Evolutionary conservation across 1,140 invertebrate genomes (phyloP).

Genomic region (Laupala kohalensis): DNA sequence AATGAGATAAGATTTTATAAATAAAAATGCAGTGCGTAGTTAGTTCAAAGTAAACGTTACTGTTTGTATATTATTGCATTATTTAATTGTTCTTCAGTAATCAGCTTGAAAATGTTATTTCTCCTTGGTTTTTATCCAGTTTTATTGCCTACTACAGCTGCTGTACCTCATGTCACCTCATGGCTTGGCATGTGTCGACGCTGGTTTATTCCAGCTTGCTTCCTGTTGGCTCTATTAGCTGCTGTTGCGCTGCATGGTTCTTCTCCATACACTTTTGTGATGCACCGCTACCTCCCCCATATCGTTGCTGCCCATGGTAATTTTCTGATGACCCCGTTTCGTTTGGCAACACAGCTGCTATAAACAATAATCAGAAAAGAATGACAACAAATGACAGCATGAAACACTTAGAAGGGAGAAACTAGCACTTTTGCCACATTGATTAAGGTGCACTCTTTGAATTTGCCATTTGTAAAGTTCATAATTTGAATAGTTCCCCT

Average conservation of each 20-base stretch:
- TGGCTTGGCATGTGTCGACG: slow-evolving; percentile 1
- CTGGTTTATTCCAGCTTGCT: slow-evolving; percentile 6
- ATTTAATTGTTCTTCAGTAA: too few relatives aligned
- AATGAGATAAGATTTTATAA: too few relatives aligned
- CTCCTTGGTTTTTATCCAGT: background rate
- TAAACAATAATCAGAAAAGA: background rate
- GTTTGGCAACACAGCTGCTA: background rate
- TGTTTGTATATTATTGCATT: too few relatives aligned
- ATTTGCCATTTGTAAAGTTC: background rate
- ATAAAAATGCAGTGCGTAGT: too few relatives aligned
- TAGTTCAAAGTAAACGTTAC: too few relatives aligned
- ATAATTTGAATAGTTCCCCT: too few relatives aligned
- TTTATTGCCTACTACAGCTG: background rate
- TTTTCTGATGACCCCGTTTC: background rate
- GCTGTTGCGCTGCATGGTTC: slow-evolving; percentile 3
- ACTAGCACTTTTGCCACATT: background rate
- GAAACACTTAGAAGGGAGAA: background rate
- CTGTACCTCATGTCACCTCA: background rate
- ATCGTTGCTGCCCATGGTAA: slow-evolving; percentile 4
- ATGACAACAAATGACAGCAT: background rate
- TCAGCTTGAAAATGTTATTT: background rate
- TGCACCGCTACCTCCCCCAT: slow-evolving; percentile 5
- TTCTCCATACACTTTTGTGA: slow-evolving; percentile 2
- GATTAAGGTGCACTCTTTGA: background rate
- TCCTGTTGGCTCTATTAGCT: slow-evolving; percentile 5